Evolutionary conservation across 2,888 invertebrate genomes (phyloP), one percentile per base, ranked within the genome.

Genomic region (Anorthoa munda): DNA sequence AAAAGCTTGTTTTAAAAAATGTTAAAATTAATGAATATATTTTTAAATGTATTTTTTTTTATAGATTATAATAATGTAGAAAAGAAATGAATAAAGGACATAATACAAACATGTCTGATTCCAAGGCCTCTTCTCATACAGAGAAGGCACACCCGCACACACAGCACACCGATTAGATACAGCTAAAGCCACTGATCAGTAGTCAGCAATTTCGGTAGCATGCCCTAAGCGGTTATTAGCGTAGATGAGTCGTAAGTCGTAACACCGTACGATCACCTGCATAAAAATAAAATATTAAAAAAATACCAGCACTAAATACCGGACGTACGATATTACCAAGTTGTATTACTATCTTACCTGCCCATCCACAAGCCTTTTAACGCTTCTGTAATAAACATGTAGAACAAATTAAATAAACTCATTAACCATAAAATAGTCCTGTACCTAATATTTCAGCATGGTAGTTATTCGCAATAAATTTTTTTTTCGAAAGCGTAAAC

Each of bases 391-490:
- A 77, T 60, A 53, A 53, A 55, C 18, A 60, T 48, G 3, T 48
- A 2, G 17, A 15, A 26, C 3, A 55, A 48, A 77, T 55, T 4
- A 48, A 68, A 68, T 53, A 48, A 60, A 59, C 23, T 46, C 59
- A 59, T 26, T 68, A 68, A 69, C n/a, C 13, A 48, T 76, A 45
- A 51, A 76, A 76, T 31, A 51, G 18, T 75, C 3, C 2, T 26
- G 21, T 18, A 45, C 26, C 5, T 45, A 65, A 26, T 58, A 23
- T 23, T 48, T 13, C 18, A 39, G 12, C 45, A 5, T 15, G 17
- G 58, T 64, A 64, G 50, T 78, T 64, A 66, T 21, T 55, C 23
- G 50, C 21, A 50, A 55, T 79, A 73, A 78, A 78, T 55, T 1
- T 12, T 11, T 26, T 4, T 15, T 50, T 15, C 21, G 13, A 12